Evolutionary conservation across 2,888 invertebrate species (phyloP).

Genomic region (Lycia hirtaria): DNA sequence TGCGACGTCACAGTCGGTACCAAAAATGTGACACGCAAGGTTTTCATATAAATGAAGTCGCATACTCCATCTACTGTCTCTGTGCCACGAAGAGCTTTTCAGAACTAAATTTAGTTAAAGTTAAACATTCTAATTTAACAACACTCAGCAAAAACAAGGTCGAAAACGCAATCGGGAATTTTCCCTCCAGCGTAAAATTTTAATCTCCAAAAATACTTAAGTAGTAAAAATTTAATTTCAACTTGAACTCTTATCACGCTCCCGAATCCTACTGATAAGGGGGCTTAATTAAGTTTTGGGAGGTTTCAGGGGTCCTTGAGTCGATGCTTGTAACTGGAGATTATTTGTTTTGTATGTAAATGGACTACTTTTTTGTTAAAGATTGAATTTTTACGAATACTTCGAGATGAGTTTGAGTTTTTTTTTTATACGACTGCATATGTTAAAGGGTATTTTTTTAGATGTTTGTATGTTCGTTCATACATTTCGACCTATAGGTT

Average conservation of each 20-base stretch:
- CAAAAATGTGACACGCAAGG: no score
- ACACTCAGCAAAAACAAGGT: constrained; percentile 11
- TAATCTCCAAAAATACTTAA: constrained; percentile 29
- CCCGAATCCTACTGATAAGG: constrained; percentile 37
- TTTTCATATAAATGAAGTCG: no score
- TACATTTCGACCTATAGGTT: no score
- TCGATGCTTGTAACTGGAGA: neutral
- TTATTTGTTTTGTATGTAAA: constrained; percentile 5
- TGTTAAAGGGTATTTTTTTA: no score
- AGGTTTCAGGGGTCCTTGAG: constrained; percentile 18
- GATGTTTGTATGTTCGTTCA: no score
- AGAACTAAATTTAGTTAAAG: neutral
- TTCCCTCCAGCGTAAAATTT: constrained; percentile 19
- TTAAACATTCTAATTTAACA: neutral
- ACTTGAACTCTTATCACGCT: constrained; percentile 36
- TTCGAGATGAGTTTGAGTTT: no score
- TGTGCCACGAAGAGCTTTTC: neutral
- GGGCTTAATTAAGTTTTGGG: constrained; percentile 40
- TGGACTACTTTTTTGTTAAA: neutral
- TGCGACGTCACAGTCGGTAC: no score
- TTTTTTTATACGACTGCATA: no score
- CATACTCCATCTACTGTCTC: no score
- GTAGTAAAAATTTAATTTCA: constrained; percentile 35
- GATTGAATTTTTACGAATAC: neutral
- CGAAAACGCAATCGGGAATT: constrained; percentile 11